phyloP scores from a whole-genome alignment of 2,113 vertebrate genomes.

The Rynchops niger region DNA sequence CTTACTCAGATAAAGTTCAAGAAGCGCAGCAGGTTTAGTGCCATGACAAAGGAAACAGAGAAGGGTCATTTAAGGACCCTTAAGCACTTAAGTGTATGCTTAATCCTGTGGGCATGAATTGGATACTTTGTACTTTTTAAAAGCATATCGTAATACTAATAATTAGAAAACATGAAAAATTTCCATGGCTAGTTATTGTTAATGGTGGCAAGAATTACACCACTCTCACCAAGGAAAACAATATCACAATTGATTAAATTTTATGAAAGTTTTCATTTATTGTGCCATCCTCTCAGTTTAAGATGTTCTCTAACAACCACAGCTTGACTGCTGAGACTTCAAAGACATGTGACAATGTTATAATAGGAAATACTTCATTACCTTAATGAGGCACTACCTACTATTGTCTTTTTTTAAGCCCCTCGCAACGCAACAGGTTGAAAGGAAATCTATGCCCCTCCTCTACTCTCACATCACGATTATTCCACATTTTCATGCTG shows the following conservation, averaged over 20 bases:
- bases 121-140: neutral
- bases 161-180: neutral
- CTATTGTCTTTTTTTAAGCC: neutral
- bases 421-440: neutral
- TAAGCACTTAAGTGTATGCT: neutral
- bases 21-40: conserved; percentile 30
- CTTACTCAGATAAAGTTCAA: conserved; percentile 66
- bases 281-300: neutral
- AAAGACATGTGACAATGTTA: neutral
- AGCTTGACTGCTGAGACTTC: neutral
- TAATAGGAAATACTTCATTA: neutral
- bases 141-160: neutral
- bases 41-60: conserved; percentile 48
- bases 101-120: neutral
- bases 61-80: conserved; percentile 44
- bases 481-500: neutral
- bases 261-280: neutral
- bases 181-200: neutral
- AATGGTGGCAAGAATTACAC: neutral
- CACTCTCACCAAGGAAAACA: neutral
- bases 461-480: neutral
- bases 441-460: neutral
- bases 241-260: neutral
- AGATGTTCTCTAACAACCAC: neutral
- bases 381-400: neutral